A percentile compares a stretch with the other conserved stretches of the same genome.
These are phyloP conservation scores for Scaptomyza polygonia DNA, from an alignment of 2,888 invertebrate species.

Conservation along the genomic window DNA sequence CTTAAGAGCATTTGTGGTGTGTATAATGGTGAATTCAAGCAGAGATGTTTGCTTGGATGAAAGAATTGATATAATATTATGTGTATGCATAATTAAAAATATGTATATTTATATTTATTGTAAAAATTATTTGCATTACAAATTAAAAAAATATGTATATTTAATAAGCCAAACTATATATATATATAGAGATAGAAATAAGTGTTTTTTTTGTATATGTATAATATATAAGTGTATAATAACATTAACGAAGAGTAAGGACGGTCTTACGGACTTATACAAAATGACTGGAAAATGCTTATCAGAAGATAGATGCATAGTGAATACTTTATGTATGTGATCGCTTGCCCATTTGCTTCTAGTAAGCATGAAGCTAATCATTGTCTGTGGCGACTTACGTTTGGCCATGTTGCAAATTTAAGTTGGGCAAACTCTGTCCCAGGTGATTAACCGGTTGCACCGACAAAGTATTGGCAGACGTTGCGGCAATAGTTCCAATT, in stretches of 20 bases:
- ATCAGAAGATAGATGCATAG: conserved; percentile 49
- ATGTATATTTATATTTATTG: conserved; percentile 42
- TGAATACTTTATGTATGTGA: conserved; percentile 36
- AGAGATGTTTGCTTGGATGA: conserved; percentile 22
- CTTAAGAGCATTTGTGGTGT: conserved; percentile 20
- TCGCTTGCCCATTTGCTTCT: conserved; percentile 41
- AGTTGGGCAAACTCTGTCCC: conserved; percentile 92
- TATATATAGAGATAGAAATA: conserved; percentile 39
- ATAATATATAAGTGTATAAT: conserved; percentile 42
- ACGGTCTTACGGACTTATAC: conserved; percentile 52
- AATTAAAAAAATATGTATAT: conserved; percentile 43
- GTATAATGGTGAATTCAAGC: conserved; percentile 21
- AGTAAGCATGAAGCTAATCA: conserved; percentile 39
- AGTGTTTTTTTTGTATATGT: conserved; percentile 21
- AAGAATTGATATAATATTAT: conserved; percentile 24
- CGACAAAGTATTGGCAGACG: conserved; percentile 89
- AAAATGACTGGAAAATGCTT: conserved; percentile 55
- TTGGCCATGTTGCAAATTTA: conserved; percentile 85
- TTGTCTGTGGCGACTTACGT: conserved; percentile 78
- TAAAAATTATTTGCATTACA: conserved; percentile 45
- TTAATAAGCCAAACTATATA: conserved; percentile 43
- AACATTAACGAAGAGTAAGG: conserved; percentile 58
- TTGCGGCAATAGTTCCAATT: conserved; percentile 62
- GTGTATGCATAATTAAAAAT: conserved; percentile 35
- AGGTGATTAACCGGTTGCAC: conserved; percentile 89